Conservation (phyloP, 2,113 vertebrate genomes). For the Eudyptes chrysolophus region DNA sequence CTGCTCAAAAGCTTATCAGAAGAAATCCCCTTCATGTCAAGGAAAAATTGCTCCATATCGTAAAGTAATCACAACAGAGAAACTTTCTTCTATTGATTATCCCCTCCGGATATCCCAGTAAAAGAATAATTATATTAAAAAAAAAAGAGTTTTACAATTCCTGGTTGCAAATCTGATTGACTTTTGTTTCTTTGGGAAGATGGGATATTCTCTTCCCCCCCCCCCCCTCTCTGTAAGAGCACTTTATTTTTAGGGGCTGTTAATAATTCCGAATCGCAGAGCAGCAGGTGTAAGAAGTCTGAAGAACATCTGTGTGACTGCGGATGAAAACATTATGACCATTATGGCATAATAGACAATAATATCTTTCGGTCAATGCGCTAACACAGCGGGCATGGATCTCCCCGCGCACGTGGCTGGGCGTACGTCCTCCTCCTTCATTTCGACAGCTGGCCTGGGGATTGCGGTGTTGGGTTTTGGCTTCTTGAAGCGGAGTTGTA, state of each 20-base stretch:
- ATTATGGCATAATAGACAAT: background rate
- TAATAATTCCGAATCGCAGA: background rate
- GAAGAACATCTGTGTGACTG: background rate
- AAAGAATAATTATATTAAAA: background rate
- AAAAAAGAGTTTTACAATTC: background rate
- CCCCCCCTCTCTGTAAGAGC: background rate
- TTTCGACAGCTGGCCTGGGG: background rate
- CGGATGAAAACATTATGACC: background rate
- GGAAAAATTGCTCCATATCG: constrained; percentile 43
- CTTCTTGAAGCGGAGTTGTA: background rate
- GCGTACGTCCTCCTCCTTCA: background rate
- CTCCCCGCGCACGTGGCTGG: fast-evolving
- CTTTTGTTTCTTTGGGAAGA: background rate
- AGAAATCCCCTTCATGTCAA: constrained; percentile 30
- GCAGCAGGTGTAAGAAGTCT: constrained; percentile 11
- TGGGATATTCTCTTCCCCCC: background rate
- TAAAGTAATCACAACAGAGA: constrained; percentile 56
- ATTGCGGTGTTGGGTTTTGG: fast-evolving
- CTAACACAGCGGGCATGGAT: fast-evolving
- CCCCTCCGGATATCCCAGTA: background rate
- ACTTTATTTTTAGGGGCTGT: background rate
- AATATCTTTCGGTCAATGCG: background rate
- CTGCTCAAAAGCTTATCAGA: constrained; percentile 36
- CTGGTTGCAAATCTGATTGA: background rate
- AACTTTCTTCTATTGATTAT: constrained; percentile 44